These are phyloP conservation scores for Dusona sp. DNA, from an alignment of 2,888 invertebrate genomes.

Conservation along the genomic window DNA sequence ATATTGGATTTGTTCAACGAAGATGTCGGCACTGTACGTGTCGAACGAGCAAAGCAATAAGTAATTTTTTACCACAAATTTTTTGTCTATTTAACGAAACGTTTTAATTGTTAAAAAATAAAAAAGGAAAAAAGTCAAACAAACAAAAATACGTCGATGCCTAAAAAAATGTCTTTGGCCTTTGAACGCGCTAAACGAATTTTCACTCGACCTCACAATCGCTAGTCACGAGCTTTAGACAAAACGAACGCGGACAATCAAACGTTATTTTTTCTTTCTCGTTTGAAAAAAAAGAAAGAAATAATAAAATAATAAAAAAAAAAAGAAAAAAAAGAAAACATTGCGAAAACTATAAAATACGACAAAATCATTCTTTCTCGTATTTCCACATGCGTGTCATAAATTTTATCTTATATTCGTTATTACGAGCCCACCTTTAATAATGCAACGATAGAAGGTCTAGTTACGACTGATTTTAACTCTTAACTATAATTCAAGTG, in stretches of 20 bases:
- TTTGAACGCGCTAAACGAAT: slow-evolving; percentile 14
- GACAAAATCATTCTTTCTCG: slow-evolving; percentile 7
- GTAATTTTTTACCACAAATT: slow-evolving; percentile 12
- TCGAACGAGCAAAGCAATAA: slow-evolving; percentile 33
- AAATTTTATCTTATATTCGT: slow-evolving; percentile 3
- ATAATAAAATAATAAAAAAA: neutral
- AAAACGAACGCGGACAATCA: slow-evolving; percentile 63
- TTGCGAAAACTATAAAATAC: no score
- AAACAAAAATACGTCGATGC: slow-evolving; percentile 20
- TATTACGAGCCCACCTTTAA: slow-evolving; percentile 10
- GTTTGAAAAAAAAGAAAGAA: neutral
- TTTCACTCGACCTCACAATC: slow-evolving; percentile 19
- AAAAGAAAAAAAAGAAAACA: neutral
- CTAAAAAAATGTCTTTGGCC: slow-evolving; percentile 8
- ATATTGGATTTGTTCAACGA: slow-evolving; percentile 24
- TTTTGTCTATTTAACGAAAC: slow-evolving; percentile 22
- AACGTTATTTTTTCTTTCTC: slow-evolving; percentile 17
- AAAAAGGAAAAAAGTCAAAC: neutral
- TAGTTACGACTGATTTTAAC: slow-evolving; percentile 61
- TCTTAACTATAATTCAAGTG: slow-evolving; percentile 46
- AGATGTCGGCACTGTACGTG: slow-evolving; percentile 18
- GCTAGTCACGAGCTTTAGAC: slow-evolving; percentile 35
- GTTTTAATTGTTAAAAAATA: slow-evolving; percentile 30
- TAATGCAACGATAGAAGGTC: slow-evolving; percentile 48
- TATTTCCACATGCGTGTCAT: slow-evolving; percentile 33